These are phyloP conservation scores for Epizoanthus illoricatus DNA, from an alignment of 92 coral and sea anemone genomes.

Conservation along the genomic window DNA sequence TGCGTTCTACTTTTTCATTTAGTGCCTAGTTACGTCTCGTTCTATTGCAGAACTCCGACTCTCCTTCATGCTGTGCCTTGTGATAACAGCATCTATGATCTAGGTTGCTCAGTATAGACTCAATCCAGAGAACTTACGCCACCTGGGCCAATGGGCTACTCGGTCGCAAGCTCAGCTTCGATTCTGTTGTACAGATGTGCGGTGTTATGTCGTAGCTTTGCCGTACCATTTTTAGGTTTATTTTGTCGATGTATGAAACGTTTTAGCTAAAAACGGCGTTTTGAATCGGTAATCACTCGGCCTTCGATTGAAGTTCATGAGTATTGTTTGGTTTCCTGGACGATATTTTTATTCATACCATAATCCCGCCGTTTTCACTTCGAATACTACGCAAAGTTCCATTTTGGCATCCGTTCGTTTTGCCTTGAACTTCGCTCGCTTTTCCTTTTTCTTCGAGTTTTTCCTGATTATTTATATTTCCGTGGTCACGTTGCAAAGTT, in stretches of 20 bases:
- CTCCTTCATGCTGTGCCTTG: not conserved
- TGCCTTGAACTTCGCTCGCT: not conserved
- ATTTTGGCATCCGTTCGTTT: not conserved
- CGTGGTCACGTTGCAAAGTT: slow-evolving; percentile 11
- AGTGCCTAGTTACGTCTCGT: not conserved
- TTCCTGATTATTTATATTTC: not conserved
- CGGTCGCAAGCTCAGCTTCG: no score
- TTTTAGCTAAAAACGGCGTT: not conserved
- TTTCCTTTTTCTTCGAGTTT: not conserved
- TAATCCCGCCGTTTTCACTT: slow-evolving; percentile 1
- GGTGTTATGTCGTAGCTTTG: no score
- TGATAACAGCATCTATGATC: not conserved
- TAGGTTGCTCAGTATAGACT: not conserved
- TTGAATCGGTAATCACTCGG: not conserved
- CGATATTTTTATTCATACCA: not conserved
- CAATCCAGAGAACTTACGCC: not conserved
- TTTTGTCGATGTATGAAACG: no score
- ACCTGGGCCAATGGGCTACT: no score
- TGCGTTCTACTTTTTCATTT: no score
- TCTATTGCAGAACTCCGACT: not conserved
- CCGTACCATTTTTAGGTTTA: no score
- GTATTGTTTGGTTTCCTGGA: not conserved
- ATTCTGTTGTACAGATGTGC: no score
- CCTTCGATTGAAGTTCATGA: not conserved
- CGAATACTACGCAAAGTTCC: not conserved